Conservation (phyloP, 2,888 invertebrate genomes). For the Clitarchus hookeri region DNA sequence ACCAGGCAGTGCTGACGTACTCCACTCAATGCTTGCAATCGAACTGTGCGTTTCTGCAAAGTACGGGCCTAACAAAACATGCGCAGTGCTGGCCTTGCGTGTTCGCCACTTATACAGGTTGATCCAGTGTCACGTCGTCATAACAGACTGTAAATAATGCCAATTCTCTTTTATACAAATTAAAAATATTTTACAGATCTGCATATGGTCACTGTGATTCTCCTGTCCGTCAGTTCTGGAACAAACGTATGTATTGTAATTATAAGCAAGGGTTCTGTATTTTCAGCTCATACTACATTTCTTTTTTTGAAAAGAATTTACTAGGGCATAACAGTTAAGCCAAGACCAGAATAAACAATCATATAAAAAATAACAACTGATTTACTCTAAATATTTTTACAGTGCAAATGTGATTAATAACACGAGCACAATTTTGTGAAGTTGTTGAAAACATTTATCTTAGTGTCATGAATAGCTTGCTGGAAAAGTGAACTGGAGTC, state of each 20-base stretch:
- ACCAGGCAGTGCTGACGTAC: neutral
- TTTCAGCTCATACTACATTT: neutral
- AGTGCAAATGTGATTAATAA: neutral
- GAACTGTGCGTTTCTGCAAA: no score
- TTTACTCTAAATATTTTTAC: neutral
- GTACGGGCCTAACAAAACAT: no score
- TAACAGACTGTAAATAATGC: slow-evolving; percentile 4
- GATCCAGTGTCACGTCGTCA: neutral
- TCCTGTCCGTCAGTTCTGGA: neutral
- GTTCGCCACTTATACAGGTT: no score
- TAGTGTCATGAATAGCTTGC: no score
- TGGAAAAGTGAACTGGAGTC: no score
- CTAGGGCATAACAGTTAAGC: neutral
- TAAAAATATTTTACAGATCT: slow-evolving; percentile 2
- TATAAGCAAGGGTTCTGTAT: neutral
- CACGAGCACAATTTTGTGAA: neutral
- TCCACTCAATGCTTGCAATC: no score
- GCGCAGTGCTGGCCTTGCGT: no score
- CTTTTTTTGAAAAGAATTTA: neutral
- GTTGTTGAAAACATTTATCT: no score
- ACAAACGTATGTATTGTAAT: no score
- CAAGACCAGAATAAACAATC: neutral
- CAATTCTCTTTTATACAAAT: slow-evolving; percentile 8
- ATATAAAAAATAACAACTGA: neutral
- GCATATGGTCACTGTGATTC: neutral